phyloP scores from a whole-genome alignment of 23 tunicate species.

The Aplidium turbinatum region DNA sequence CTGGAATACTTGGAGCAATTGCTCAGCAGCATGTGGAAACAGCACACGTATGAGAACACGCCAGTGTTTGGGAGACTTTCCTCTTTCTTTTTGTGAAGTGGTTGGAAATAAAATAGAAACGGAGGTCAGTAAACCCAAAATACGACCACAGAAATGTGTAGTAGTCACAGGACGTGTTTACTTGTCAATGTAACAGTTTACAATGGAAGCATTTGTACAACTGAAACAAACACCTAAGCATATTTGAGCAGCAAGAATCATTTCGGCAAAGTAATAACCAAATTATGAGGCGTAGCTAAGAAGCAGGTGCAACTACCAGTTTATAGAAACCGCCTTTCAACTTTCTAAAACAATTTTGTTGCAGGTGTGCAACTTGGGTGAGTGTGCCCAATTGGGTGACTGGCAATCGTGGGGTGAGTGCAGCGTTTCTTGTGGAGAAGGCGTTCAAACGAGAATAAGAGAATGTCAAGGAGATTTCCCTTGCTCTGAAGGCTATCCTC shows the following conservation, averaged over 20 bases:
- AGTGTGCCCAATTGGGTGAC: conserved; percentile 40
- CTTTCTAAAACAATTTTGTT: background rate
- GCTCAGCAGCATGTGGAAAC: conserved; percentile 49
- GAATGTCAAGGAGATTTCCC: conserved; percentile 54
- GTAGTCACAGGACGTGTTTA: too few relatives aligned
- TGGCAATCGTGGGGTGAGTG: conserved; percentile 53
- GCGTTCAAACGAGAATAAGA: conserved; percentile 24
- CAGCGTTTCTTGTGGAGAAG: conserved; percentile 46
- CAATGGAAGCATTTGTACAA: too few relatives aligned
- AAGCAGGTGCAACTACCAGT: too few relatives aligned
- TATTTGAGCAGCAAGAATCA: too few relatives aligned
- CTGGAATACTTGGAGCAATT: conserved; percentile 65
- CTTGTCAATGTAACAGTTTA: too few relatives aligned
- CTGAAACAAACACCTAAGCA: too few relatives aligned
- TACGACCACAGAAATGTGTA: too few relatives aligned
- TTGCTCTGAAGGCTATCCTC: conserved; percentile 48
- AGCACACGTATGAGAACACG: conserved; percentile 50
- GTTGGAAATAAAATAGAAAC: background rate
- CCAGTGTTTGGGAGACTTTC: conserved; percentile 57
- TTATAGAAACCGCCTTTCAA: too few relatives aligned
- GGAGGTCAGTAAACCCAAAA: too few relatives aligned
- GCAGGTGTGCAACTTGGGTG: conserved; percentile 42
- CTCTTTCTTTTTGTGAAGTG: conserved; percentile 29
- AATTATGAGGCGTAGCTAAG: too few relatives aligned
- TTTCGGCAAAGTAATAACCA: too few relatives aligned